Evolutionary conservation across 2,113 vertebrate genomes (phyloP), one percentile per base, ranked within the genome.

Genomic region (Malaclemys terrapin): DNA sequence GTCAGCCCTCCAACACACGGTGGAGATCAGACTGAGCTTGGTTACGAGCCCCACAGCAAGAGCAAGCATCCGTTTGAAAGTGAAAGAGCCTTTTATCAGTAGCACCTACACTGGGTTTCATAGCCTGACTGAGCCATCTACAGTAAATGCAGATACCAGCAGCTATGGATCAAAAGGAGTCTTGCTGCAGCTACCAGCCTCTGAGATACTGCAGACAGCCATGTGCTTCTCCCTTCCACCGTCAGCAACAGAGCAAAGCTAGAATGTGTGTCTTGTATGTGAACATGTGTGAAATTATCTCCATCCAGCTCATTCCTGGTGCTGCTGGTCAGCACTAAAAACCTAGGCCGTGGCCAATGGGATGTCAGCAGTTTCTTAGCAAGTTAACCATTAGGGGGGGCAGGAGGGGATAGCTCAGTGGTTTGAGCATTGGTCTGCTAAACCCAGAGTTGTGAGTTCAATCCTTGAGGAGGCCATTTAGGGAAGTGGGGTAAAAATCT

Each of bases 1-100:
- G 29, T 35, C 65, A 69, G 31, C 81, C 88, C 59, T 0, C 0
- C 1, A 1, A 81, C 56, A 84, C 80, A 47, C 80, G 59, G 3
- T 79, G 47, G 42, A 80, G 80, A n/a, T 52, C 2, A 17, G 17
- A 85, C 3, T 10, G 47, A 57, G 1, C 22, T 75, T 80, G 62
- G 47, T 10, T 95, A 35, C 9, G 17, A 52, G 29, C 8, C 47
- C 9, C 35, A 5, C 29, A 20, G 49, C 47, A 29, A 52, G 78
- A 31, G 49, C 49, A 20, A 35, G 47, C 13, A 2, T 19, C 14
- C 78, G 29, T 80, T 31, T 17, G 49, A 52, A 72, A 38, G 20
- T 38, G 45, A 16, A 80, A 50, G 29, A 9, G 29, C 49, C 10
- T 8, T 69, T 52, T 50, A 12, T 35, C 25, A 52, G 24, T 17